Conservation (phyloP, 2,888 invertebrate species). For the Yponomeuta malinellus region DNA sequence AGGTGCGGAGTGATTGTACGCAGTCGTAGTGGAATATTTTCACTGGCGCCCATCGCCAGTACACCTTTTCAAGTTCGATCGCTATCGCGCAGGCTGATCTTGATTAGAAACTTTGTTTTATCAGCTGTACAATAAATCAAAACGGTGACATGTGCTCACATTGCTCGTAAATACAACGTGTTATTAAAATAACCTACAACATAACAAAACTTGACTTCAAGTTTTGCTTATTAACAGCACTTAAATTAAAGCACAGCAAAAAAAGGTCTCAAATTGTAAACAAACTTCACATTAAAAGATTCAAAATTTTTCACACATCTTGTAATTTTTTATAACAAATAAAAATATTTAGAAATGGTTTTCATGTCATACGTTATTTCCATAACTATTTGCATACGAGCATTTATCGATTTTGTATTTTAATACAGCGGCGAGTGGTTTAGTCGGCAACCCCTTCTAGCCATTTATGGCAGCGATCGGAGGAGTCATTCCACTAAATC, state of each 20-base stretch:
- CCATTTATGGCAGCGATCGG: constrained; percentile 42
- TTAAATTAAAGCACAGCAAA: too few species aligned
- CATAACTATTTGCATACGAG: not conserved
- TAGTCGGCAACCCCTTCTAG: constrained; percentile 45
- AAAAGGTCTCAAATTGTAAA: too few species aligned
- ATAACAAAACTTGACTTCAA: too few species aligned
- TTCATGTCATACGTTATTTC: too few species aligned
- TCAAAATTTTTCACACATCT: too few species aligned
- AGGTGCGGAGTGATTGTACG: not conserved
- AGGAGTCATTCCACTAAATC: constrained; percentile 71
- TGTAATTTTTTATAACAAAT: too few species aligned
- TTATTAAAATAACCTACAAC: too few species aligned
- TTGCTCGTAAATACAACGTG: not conserved
- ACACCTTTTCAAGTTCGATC: constrained; percentile 3
- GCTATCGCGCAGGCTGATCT: not conserved
- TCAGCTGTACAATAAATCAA: constrained; percentile 9
- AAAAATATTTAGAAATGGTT: too few species aligned
- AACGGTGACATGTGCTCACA: not conserved
- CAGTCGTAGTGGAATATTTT: constrained; percentile 6
- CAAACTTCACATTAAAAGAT: too few species aligned
- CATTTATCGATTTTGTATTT: constrained; percentile 16
- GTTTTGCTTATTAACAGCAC: too few species aligned
- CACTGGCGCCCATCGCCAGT: not conserved
- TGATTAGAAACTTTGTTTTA: not conserved
- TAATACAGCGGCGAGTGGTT: constrained; percentile 45